Percentiles rank a stretch among this genome's conserved stretches.
Conservation (phyloP, 2,113 vertebrate species). For the Oncorhynchus nerka region DNA sequence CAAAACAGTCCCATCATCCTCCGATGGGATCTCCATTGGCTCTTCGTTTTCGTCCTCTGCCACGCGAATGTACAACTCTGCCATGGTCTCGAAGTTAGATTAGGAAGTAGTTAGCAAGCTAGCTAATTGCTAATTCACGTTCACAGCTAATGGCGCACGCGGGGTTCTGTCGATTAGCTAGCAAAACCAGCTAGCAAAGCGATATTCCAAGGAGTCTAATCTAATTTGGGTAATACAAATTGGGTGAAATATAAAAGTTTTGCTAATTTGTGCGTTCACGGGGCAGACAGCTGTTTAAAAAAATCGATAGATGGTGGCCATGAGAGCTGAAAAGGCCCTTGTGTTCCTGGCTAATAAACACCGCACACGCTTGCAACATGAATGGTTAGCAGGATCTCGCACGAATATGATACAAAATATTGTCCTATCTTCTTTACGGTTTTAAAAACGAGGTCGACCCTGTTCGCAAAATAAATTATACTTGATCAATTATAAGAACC, state of each 20-base stretch:
- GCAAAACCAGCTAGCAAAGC: neutral
- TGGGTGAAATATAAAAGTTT: neutral
- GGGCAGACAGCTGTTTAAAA: neutral
- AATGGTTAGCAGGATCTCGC: slow-evolving; percentile 50
- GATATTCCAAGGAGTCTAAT: neutral
- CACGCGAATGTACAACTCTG: slow-evolving; percentile 92
- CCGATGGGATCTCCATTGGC: slow-evolving; percentile 96
- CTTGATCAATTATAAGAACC: neutral
- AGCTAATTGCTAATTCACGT: slow-evolving; percentile 4
- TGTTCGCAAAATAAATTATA: neutral
- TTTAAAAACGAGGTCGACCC: neutral
- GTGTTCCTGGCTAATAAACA: slow-evolving; percentile 37
- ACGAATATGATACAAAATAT: slow-evolving; percentile 6
- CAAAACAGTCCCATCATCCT: slow-evolving; percentile 95
- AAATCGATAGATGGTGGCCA: slow-evolving; percentile 18
- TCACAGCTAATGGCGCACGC: neutral
- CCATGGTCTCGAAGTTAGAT: slow-evolving; percentile 54
- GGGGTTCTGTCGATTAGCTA: neutral
- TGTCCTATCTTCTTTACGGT: neutral
- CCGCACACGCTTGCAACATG: slow-evolving; percentile 49
- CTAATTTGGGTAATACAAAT: neutral
- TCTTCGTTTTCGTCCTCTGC: slow-evolving; percentile 97
- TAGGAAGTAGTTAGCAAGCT: neutral
- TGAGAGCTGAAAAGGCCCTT: slow-evolving; percentile 22
- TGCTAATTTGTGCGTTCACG: neutral